Evolutionary conservation across 2,888 invertebrate genomes (phyloP).

Genomic region (Diaphora mendica): DNA sequence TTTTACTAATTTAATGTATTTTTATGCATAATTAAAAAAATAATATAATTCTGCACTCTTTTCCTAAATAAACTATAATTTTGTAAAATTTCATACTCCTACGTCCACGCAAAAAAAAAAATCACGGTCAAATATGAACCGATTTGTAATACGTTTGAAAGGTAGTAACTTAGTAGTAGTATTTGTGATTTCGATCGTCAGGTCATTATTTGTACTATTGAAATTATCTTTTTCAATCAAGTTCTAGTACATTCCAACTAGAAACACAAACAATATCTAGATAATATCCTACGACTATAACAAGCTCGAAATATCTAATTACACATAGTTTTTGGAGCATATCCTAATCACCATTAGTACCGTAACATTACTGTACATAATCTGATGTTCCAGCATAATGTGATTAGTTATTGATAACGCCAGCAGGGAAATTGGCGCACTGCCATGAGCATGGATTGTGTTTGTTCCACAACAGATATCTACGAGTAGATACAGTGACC

Average conservation of each 20-base stretch:
- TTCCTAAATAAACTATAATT: too few relatives aligned
- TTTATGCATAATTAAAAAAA: too few relatives aligned
- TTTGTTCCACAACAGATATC: slow-evolving; percentile 35
- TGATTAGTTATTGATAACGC: slow-evolving; percentile 49
- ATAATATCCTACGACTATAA: not conserved
- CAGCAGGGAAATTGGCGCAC: slow-evolving; percentile 44
- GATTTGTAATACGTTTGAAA: too few relatives aligned
- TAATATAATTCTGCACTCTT: too few relatives aligned
- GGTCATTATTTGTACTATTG: too few relatives aligned
- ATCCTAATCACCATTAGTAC: slow-evolving; percentile 13
- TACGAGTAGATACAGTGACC: slow-evolving; percentile 23
- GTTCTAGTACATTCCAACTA: not conserved
- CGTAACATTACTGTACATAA: slow-evolving; percentile 15
- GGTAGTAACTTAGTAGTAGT: too few relatives aligned
- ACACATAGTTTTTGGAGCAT: slow-evolving; percentile 1
- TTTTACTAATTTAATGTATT: too few relatives aligned
- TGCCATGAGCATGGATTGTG: slow-evolving; percentile 44
- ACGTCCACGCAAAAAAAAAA: too few relatives aligned
- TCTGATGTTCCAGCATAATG: slow-evolving; percentile 36
- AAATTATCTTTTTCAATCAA: not conserved
- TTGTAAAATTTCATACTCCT: too few relatives aligned
- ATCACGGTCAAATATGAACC: too few relatives aligned
- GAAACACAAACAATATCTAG: not conserved
- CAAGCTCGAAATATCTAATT: not conserved
- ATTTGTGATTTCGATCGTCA: too few relatives aligned